Evolutionary conservation across 2,797 vertebrate genomes (phyloP).

Genomic region (Periparus ater): DNA sequence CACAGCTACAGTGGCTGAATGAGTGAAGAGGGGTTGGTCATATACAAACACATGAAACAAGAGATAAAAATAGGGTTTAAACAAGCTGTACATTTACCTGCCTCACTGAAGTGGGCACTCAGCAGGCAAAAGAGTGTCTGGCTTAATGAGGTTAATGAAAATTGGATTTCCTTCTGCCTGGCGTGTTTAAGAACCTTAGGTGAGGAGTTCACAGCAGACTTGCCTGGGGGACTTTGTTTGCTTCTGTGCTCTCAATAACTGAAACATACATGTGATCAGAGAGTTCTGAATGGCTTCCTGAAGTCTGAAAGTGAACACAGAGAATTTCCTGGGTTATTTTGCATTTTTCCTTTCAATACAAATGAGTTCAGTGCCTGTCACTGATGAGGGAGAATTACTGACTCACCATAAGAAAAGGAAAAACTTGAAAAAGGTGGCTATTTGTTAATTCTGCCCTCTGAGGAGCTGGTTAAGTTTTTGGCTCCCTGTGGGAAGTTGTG

Average conservation of each 20-base stretch:
- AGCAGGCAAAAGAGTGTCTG: background rate
- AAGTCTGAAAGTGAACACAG: background rate
- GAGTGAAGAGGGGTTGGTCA: background rate
- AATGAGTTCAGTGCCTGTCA: background rate
- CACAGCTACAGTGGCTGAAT: background rate
- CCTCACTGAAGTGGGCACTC: background rate
- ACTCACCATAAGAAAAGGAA: background rate
- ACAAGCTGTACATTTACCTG: background rate
- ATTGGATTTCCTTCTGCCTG: background rate
- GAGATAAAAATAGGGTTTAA: background rate
- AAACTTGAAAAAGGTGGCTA: background rate
- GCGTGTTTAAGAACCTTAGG: background rate
- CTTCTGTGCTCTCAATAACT: background rate
- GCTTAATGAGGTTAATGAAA: slow-evolving; percentile 3
- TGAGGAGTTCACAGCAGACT: background rate
- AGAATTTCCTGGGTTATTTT: background rate
- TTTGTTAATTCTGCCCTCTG: background rate
- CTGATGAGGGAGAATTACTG: background rate
- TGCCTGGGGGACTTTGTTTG: background rate
- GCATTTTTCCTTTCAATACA: background rate
- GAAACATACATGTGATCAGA: background rate
- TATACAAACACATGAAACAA: background rate
- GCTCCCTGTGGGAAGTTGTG: background rate
- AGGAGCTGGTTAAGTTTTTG: background rate
- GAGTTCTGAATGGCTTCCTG: background rate